Conservation (phyloP, 2,113 vertebrate species). For the Budorcas taxicolor region DNA sequence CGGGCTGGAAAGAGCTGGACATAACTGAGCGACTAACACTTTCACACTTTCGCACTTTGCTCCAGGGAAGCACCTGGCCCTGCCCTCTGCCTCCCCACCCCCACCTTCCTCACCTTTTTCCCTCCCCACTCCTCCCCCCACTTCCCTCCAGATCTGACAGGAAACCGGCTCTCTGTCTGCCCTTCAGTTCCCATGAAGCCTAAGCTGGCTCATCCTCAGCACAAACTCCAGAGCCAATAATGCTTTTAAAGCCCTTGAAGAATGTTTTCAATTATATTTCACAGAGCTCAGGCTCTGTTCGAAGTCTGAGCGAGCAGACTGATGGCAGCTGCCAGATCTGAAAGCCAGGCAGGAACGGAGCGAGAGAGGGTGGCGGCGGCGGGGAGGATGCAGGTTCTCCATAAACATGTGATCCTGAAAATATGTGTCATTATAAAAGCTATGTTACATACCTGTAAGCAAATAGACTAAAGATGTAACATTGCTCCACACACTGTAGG, state of each 20-base stretch:
- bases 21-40: not conserved
- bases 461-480: not conserved
- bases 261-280: conserved; percentile 33
- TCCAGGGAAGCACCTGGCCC: too few relatives aligned
- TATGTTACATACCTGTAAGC: not conserved
- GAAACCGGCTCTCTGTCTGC: not conserved
- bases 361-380: not conserved
- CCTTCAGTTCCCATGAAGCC: not conserved
- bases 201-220: not conserved
- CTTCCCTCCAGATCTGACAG: not conserved
- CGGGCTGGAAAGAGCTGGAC: not conserved
- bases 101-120: not conserved
- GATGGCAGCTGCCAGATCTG: not conserved
- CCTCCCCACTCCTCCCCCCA: too few relatives aligned
- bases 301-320: not conserved
- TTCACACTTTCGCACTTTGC: not conserved
- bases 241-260: conserved; percentile 5
- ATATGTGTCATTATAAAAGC: not conserved
- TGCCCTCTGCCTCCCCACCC: not conserved
- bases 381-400: not conserved
- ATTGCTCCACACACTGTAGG: accelerated
- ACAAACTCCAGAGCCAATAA: not conserved
- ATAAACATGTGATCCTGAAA: not conserved
- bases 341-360: not conserved
- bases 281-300: not conserved